Evolutionary conservation across 1,140 invertebrate species (phyloP).

Genomic region (Plodia interpunctella): DNA sequence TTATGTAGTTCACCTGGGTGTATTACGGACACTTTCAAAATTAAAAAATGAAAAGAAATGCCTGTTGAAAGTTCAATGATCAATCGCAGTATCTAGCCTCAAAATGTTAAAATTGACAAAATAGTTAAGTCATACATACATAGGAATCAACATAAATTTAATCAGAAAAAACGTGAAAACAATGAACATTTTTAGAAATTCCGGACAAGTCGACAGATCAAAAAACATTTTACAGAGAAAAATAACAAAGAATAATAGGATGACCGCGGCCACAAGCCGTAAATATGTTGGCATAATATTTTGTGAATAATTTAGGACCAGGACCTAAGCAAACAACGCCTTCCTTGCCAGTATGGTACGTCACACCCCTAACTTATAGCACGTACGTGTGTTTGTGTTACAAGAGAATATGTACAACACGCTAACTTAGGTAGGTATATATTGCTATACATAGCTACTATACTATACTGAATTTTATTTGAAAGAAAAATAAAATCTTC

Average conservation of each 20-base stretch:
- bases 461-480: too few species aligned
- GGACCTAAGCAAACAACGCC: slow-evolving; percentile 40
- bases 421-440: slow-evolving; percentile 20
- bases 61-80: too few species aligned
- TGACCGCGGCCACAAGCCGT: slow-evolving; percentile 34
- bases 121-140: too few species aligned
- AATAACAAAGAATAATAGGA: slow-evolving; percentile 27
- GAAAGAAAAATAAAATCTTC: too few species aligned
- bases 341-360: slow-evolving; percentile 23
- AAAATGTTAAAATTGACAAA: too few species aligned
- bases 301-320: slow-evolving; percentile 46
- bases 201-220: slow-evolving; percentile 18
- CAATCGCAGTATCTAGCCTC: too few species aligned
- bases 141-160: too few species aligned
- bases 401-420: slow-evolving; percentile 11
- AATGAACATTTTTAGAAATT: neutral
- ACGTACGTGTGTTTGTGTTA: slow-evolving; percentile 28
- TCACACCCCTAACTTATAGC: slow-evolving; percentile 36
- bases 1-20: too few species aligned
- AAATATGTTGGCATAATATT: slow-evolving; percentile 45
- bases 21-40: too few species aligned
- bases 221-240: slow-evolving; percentile 13
- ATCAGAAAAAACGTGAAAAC: neutral
- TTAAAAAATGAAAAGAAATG: too few species aligned
- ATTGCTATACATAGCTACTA: too few species aligned